These are phyloP conservation scores for Orthonyx spaldingii DNA, from an alignment of 2,113 vertebrate genomes.

Conservation along the genomic window DNA sequence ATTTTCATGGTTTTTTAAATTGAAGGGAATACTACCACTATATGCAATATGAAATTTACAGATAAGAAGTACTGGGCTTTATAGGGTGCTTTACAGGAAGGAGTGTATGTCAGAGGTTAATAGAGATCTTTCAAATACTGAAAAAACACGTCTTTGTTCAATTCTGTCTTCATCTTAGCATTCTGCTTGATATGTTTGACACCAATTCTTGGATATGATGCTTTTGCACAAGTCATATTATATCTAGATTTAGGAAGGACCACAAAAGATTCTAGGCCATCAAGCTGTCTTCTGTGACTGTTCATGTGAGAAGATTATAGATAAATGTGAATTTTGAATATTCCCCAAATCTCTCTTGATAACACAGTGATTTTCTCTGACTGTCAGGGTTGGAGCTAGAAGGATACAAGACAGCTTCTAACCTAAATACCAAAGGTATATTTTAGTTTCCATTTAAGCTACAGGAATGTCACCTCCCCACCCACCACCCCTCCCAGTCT, in stretches of 20 bases:
- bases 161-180: neutral
- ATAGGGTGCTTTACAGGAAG: neutral
- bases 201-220: neutral
- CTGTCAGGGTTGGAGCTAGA: neutral
- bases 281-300: neutral
- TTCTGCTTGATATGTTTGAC: neutral
- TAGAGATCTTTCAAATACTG: neutral
- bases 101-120: neutral
- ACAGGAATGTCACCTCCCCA: neutral
- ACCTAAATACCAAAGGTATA: neutral
- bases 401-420: neutral
- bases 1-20: neutral
- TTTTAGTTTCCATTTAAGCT: neutral
- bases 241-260: neutral
- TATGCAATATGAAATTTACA: neutral
- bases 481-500: accelerated
- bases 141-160: neutral
- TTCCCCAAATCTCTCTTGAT: neutral
- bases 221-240: neutral
- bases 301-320: neutral
- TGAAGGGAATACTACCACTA: neutral
- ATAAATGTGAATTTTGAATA: neutral
- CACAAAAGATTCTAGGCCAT: neutral
- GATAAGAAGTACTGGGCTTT: neutral
- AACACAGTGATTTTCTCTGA: neutral